phyloP scores from a whole-genome alignment of 2,888 invertebrate species.

The Himalopsyche japonica region DNA sequence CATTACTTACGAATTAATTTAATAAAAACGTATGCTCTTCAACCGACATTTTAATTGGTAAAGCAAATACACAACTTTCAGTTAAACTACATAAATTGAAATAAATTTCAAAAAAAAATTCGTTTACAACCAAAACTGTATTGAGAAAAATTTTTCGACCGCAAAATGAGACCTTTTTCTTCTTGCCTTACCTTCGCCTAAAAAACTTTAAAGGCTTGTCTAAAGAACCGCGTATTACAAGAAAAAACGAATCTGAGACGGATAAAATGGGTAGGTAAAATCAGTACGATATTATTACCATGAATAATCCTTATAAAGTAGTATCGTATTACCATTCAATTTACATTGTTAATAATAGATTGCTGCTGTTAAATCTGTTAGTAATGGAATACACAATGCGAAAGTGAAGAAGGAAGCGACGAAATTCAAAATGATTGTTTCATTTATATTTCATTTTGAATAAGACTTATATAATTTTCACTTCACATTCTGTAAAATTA shows the following conservation, averaged over 20 bases:
- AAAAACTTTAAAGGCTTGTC: neutral
- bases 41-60: neutral
- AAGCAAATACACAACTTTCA: neutral
- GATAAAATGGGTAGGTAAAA: too few species aligned
- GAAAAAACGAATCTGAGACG: neutral
- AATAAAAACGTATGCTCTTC: too few species aligned
- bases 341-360: too few species aligned
- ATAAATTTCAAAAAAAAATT: neutral
- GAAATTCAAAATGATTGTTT: too few species aligned
- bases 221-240: neutral
- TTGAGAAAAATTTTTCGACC: neutral
- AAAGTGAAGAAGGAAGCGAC: too few species aligned
- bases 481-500: too few species aligned
- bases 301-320: neutral
- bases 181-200: neutral
- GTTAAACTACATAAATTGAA: neutral
- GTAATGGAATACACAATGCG: too few species aligned
- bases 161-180: neutral
- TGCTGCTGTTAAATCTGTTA: too few species aligned
- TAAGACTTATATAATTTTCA: too few species aligned
- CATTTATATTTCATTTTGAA: too few species aligned
- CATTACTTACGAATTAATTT: too few species aligned
- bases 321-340: neutral
- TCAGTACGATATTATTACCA: too few species aligned
- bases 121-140: neutral